These are phyloP conservation scores for Leptinotarsa haldemani DNA, from an alignment of 2,888 invertebrate species.

Conservation along the genomic window DNA sequence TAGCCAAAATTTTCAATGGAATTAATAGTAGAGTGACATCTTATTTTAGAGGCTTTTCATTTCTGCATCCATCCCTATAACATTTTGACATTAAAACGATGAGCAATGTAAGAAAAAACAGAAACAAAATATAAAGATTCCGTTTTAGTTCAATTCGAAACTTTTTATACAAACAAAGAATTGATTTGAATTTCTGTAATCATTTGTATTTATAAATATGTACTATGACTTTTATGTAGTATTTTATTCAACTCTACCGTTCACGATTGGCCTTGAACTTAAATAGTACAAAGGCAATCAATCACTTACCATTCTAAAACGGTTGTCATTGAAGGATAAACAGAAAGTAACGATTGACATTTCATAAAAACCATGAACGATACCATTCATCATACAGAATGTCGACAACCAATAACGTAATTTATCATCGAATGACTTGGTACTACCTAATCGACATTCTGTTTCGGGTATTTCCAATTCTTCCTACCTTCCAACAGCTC, in stretches of 20 bases:
- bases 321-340: conserved; percentile 4
- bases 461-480: not conserved
- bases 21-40: too few relatives aligned
- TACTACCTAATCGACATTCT: not conserved
- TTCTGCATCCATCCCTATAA: too few relatives aligned
- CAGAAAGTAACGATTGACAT: not conserved
- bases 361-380: not conserved
- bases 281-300: not conserved
- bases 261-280: not conserved
- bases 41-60: too few relatives aligned
- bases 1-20: too few relatives aligned
- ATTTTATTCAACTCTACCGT: not conserved
- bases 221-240: not conserved
- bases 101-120: too few relatives aligned
- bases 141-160: too few relatives aligned
- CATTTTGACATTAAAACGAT: too few relatives aligned
- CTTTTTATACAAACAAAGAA: too few relatives aligned
- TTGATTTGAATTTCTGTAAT: too few relatives aligned
- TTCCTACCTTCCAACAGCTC: too few relatives aligned
- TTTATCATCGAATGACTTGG: not conserved
- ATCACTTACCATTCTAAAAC: conserved; percentile 8
- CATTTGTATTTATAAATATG: not conserved
- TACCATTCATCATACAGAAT: not conserved
- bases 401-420: not conserved
- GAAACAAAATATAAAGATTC: too few relatives aligned